Conservation (phyloP, 2,113 vertebrate genomes). For the Camelus dromedarius region DNA sequence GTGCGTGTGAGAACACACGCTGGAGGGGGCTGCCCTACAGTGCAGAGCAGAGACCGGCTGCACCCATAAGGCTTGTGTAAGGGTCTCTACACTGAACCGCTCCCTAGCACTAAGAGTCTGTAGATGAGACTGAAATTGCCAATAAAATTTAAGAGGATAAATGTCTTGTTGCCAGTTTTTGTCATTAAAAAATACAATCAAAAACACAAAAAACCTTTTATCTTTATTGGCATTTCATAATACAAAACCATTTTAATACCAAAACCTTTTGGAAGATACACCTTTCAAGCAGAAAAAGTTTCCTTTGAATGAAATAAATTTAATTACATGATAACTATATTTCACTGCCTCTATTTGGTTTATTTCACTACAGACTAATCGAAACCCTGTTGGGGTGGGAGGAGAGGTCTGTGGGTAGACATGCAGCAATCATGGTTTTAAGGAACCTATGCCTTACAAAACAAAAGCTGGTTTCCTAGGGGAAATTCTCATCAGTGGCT, state of each 20-base stretch:
- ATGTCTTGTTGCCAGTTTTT: background rate
- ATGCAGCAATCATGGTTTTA: background rate
- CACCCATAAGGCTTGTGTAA: background rate
- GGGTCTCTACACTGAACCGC: background rate
- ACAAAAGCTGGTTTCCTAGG: background rate
- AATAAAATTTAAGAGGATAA: background rate
- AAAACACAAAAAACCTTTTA: background rate
- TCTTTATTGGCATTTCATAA: background rate
- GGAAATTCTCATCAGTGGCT: background rate
- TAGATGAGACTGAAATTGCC: background rate
- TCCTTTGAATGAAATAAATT: background rate
- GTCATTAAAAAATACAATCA: background rate
- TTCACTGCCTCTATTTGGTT: background rate
- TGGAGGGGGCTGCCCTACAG: background rate
- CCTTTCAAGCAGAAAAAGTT: background rate
- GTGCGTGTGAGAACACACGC: rapidly evolving
- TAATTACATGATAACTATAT: background rate
- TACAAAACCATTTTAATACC: background rate
- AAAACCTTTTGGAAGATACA: background rate
- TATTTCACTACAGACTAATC: slow-evolving; percentile 13
- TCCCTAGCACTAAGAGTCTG: background rate
- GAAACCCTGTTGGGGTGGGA: background rate
- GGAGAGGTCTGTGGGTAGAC: background rate
- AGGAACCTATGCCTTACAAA: background rate
- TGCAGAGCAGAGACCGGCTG: background rate